Base-by-base conservation (phyloP, 1,140 invertebrate genomes). In the Penaeus japonicus region DNA sequence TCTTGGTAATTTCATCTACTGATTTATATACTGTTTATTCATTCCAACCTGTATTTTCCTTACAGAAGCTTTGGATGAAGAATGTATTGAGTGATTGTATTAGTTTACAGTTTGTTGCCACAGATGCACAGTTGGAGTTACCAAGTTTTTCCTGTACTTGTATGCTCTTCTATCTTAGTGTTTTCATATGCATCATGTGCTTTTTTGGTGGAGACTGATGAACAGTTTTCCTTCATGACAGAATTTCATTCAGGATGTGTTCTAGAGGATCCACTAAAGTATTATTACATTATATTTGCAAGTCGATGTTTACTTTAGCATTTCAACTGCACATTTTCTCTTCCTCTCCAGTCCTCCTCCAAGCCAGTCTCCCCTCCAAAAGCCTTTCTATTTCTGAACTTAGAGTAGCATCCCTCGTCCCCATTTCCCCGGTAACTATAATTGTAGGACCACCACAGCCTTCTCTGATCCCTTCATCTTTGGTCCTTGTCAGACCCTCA, bases 141-240 rank as follows among this genome's bases (percentile, higher is more conserved):
- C 75, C 84, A 85, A 79, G 84, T 85, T 85, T 85, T 62, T 73
- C 59, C 73, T 85, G 84, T 85, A 62, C 73, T 85, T 79, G 75
- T 75, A 73, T 70, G 53, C 84, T 85, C 84, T 79, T 54, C 54
- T 78, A 62, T 85, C 84, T 85, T 78, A 85, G 59, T 85, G 84
- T 85, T 85, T 85, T 85, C 84, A 79, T 85, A 78, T 55, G 84
- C 75, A 57, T 85, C 77, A 62, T 70, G 62, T 70, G 62, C 62
- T 70, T 85, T 30, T 78, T 79, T 79, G 84, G 65, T 79, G 73
- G 54, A 79, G 24, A 62, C 84, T 85, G 54, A 79, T 79, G 53
- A 79, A 85, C 73, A 79, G 75, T 55, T 20, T 79, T 85, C 84
- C 78, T 85, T 7, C 83, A 75, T 84, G 83, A 75, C 65, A 84